These are phyloP conservation scores for Hirtodrosophila duncani DNA, from an alignment of 2,888 invertebrate species.

Conservation along the genomic window DNA sequence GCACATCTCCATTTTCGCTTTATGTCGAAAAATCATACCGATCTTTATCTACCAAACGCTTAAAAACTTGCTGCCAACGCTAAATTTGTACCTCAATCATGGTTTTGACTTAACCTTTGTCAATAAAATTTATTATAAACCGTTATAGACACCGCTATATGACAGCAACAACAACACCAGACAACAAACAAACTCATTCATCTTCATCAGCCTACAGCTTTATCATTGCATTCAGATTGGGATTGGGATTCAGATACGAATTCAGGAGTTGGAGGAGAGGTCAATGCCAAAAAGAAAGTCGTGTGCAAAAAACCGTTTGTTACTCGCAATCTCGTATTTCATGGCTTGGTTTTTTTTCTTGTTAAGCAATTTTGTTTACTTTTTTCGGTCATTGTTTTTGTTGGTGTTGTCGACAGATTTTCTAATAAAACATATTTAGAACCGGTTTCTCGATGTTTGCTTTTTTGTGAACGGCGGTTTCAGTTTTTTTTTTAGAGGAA, in stretches of 20 bases:
- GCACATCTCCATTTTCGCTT: too few relatives aligned
- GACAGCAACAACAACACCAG: background rate
- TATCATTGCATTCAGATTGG: conserved; percentile 7
- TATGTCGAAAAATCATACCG: too few relatives aligned
- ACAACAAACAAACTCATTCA: conserved; percentile 2
- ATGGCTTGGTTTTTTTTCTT: conserved; percentile 56
- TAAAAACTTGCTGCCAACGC: too few relatives aligned
- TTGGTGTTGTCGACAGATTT: conserved; percentile 53
- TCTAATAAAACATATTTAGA: conserved; percentile 67
- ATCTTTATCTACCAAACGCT: too few relatives aligned
- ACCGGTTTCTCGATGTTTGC: conserved; percentile 54
- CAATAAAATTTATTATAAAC: too few relatives aligned
- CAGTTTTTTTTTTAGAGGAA: conserved; percentile 46
- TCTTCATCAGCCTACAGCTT: conserved; percentile 21
- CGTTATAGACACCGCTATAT: too few relatives aligned
- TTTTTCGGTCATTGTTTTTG: conserved; percentile 49
- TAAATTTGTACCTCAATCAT: too few relatives aligned
- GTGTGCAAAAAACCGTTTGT: conserved; percentile 50
- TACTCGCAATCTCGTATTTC: conserved; percentile 33
- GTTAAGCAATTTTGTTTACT: conserved; percentile 62
- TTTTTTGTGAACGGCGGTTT: conserved; percentile 59
- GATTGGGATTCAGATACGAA: conserved; percentile 8
- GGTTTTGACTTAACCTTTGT: too few relatives aligned
- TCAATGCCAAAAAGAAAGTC: conserved; percentile 65
- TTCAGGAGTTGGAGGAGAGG: conserved; percentile 21